A percentile compares a stretch with the other conserved stretches of the same genome.
These are phyloP conservation scores for Drymonia ruficornis DNA, from an alignment of 2,888 invertebrate species.

Conservation along the genomic window DNA sequence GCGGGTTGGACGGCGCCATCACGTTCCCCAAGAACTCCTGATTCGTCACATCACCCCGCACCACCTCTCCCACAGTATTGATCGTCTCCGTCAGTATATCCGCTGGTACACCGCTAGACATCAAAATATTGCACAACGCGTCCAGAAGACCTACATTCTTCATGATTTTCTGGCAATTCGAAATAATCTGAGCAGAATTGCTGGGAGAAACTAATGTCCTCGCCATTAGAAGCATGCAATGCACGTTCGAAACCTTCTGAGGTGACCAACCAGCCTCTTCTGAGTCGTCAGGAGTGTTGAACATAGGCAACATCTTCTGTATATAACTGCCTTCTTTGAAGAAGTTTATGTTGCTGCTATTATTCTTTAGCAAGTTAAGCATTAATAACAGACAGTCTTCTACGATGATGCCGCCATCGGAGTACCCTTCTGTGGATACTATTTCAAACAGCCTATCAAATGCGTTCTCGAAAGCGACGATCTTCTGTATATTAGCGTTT, in stretches of 20 bases:
- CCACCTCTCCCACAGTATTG: conserved; percentile 96
- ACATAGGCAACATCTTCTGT: conserved; percentile 95
- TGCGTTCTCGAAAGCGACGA: conserved; percentile 99
- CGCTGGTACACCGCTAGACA: conserved; percentile 98
- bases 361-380: conserved; percentile 96
- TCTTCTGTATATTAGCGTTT: conserved; percentile 99
- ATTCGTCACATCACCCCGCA: conserved; percentile 94
- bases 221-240: conserved; percentile 95
- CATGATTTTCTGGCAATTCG: conserved; percentile 95
- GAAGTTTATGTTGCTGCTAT: conserved; percentile 98
- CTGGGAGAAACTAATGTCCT: conserved; percentile 97
- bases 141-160: conserved; percentile 88
- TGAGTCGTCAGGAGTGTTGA: conserved; percentile 88
- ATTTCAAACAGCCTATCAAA: conserved; percentile 98
- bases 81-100: conserved; percentile 98
- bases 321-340: conserved; percentile 99
- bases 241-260: conserved; percentile 97
- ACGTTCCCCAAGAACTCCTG: conserved; percentile 96
- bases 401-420: conserved; percentile 98
- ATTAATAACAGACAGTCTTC: conserved; percentile 98
- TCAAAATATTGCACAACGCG: conserved; percentile 93
- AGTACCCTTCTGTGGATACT: conserved; percentile 94
- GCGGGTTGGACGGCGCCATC: conserved; percentile 96
- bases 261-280: conserved; percentile 94
- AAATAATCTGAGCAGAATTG: conserved; percentile 93